Base-by-base conservation (phyloP, 2,797 vertebrate species). In the Argya squamiceps region DNA sequence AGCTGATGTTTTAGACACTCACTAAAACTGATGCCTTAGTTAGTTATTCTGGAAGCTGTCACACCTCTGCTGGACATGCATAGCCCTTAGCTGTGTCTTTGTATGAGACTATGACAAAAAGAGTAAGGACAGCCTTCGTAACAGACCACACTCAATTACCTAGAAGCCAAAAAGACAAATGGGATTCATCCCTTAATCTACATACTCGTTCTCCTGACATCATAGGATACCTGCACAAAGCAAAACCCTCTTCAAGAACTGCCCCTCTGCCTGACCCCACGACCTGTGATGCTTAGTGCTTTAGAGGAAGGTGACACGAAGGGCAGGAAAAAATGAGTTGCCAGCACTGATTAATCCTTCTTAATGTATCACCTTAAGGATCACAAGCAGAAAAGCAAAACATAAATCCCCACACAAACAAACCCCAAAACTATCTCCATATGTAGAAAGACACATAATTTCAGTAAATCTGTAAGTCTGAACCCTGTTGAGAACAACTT, bases 101-200 rank as follows among this genome's bases (percentile, higher is more conserved):
- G 24, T 23, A 9, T 0, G 0, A 67, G 10, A 56, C 37, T 11
- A 6, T 2, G 1, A 60, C 37, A 43, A 37, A 24, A 58, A 3
- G 44, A 58, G 15, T 1, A 29, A 81, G 29, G 23, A 32, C 32
- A 68, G 41, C 20, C 20, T 18, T 39, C 21, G 29, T 37, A 70
- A 63, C 7, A 80, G 30, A 16, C 34, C 44, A 39, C 3, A 23
- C 8, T 21, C 62, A 29, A 50, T 32, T 32, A 53, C 8, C 36
- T 75, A 60, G 29, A 71, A 87, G 23, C 41, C 76, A 63, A 32
- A 52, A 34, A 20, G 26, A 84, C 2, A 32, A 36, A 13, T 12
- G 39, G 11, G 6, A 7, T 63, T 78, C 34, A 44, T 56, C 27
- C 8, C 36, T 46, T 58, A 46, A 47, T 8, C 21, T n/a, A n/a